Conservation (phyloP, 2,888 invertebrate species). For the Tricholauxania praeusta region DNA sequence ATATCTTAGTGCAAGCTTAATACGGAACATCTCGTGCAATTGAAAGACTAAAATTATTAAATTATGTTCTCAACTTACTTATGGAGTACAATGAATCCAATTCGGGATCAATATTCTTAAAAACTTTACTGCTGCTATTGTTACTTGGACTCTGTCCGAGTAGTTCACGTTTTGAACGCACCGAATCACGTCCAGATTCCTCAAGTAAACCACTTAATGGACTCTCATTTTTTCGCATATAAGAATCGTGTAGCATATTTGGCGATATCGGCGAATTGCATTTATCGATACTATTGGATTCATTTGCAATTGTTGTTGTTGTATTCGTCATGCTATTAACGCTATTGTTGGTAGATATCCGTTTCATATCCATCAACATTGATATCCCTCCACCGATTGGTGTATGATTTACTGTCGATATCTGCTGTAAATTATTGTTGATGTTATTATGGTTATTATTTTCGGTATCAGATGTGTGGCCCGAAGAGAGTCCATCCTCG, state of each 20-base stretch:
- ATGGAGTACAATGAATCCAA: slow-evolving; percentile 82
- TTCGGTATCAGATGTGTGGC: slow-evolving; percentile 93
- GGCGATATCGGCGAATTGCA: slow-evolving; percentile 43
- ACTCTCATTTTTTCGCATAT: slow-evolving; percentile 54
- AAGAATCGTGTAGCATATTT: slow-evolving; percentile 47
- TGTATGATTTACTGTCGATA: slow-evolving; percentile 47
- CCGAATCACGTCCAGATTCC: slow-evolving; percentile 51
- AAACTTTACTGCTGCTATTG: slow-evolving; percentile 65
- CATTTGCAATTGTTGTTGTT: slow-evolving; percentile 40
- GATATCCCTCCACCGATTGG: slow-evolving; percentile 59
- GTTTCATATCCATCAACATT: slow-evolving; percentile 66
- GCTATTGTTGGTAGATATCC: slow-evolving; percentile 61
- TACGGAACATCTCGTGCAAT: neutral
- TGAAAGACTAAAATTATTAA: too few relatives aligned
- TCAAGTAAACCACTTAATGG: slow-evolving; percentile 57
- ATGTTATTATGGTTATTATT: slow-evolving; percentile 77
- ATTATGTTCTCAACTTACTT: slow-evolving; percentile 66
- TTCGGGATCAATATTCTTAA: slow-evolving; percentile 71
- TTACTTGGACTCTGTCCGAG: slow-evolving; percentile 64
- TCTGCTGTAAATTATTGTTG: slow-evolving; percentile 47
- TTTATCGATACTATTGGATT: slow-evolving; percentile 36
- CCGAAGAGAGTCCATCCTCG: slow-evolving; percentile 94
- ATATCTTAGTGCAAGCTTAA: neutral
- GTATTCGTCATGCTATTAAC: slow-evolving; percentile 61
- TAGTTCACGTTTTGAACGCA: slow-evolving; percentile 51